These are phyloP conservation scores for Bacillus rossius DNA, from an alignment of 1,140 invertebrate species.

Conservation along the genomic window DNA sequence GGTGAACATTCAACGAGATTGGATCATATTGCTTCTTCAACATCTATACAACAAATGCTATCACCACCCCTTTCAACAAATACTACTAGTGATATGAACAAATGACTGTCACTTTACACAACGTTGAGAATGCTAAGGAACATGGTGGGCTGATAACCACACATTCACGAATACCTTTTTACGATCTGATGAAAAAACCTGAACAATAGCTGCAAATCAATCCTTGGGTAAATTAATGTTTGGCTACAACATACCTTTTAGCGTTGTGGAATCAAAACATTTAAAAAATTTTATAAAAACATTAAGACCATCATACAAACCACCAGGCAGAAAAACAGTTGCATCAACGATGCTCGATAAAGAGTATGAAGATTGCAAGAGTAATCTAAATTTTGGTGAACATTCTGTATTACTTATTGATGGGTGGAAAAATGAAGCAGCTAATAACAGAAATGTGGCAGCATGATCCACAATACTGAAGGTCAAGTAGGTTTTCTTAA, in stretches of 20 bases:
- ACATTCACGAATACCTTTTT: too few relatives aligned
- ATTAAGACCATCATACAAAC: background rate
- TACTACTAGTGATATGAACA: too few relatives aligned
- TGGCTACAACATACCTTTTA: slow-evolving; percentile 2
- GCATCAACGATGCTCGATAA: background rate
- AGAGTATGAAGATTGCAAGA: slow-evolving; percentile 3
- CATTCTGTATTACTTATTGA: background rate
- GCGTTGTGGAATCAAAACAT: slow-evolving; percentile 2
- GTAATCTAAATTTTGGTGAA: too few relatives aligned
- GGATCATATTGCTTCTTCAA: too few relatives aligned
- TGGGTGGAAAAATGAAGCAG: background rate
- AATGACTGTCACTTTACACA: too few relatives aligned
- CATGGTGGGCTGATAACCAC: too few relatives aligned
- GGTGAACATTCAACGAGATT: too few relatives aligned
- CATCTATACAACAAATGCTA: too few relatives aligned
- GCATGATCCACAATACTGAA: background rate
- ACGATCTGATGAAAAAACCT: too few relatives aligned
- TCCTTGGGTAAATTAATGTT: background rate
- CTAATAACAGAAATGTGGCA: too few relatives aligned
- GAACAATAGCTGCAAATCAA: background rate
- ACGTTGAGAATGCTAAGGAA: too few relatives aligned
- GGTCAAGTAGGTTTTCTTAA: slow-evolving; percentile 3
- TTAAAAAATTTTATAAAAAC: slow-evolving; percentile 1
- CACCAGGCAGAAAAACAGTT: background rate
- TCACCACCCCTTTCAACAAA: too few relatives aligned